Evolutionary conservation across 2,797 vertebrate species (phyloP).

Genomic region (Acanthopagrus latus): DNA sequence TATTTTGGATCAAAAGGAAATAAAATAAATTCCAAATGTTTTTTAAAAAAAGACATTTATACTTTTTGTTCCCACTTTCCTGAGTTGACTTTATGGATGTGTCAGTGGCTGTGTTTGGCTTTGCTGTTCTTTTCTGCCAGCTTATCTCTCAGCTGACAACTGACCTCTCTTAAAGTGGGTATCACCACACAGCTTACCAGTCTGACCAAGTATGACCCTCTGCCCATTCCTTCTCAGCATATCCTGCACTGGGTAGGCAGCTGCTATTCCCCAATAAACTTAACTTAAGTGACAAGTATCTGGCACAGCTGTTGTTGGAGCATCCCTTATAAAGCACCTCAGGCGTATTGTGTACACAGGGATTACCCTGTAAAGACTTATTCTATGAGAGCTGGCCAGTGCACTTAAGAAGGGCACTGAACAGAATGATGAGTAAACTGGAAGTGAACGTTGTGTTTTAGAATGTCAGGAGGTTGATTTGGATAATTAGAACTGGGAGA

Average conservation of each 20-base stretch:
- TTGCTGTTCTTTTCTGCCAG: constrained; percentile 3
- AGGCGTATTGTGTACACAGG: neutral
- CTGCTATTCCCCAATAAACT: constrained; percentile 7
- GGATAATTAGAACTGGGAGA: neutral
- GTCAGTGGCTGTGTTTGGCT: constrained; percentile 1
- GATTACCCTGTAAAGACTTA: neutral
- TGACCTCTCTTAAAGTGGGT: constrained; percentile 39
- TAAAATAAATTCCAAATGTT: neutral
- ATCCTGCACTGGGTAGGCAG: neutral
- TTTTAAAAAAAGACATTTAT: neutral
- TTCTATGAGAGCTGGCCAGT: neutral
- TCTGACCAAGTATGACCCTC: constrained; percentile 15
- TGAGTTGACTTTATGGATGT: neutral
- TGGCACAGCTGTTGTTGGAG: neutral
- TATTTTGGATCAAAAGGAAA: neutral
- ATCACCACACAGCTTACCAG: constrained; percentile 25
- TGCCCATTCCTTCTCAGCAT: neutral
- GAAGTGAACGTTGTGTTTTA: neutral
- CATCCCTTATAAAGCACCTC: constrained; percentile 5
- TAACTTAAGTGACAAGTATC: neutral
- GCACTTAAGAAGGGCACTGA: neutral
- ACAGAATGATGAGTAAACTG: neutral
- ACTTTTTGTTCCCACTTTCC: neutral
- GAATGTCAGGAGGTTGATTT: neutral
- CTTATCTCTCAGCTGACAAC: constrained; percentile 23